Conservation (phyloP, 2,113 vertebrate species). For the Syngnathoides biaculeatus region DNA sequence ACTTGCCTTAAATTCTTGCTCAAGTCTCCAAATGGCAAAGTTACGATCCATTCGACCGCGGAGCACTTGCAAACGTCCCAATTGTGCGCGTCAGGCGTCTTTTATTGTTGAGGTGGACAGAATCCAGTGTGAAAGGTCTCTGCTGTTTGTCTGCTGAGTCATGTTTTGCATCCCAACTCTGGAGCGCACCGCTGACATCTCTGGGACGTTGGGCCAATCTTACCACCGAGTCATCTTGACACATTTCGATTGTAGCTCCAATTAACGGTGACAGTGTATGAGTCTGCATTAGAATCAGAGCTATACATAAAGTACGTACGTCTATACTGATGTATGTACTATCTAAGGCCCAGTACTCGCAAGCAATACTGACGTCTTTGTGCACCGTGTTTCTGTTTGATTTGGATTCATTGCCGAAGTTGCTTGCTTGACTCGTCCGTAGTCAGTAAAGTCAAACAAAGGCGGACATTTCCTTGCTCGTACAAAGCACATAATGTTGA, state of each 20-base stretch:
- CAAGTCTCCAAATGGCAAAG: not conserved
- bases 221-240: not conserved
- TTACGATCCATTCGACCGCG: not conserved
- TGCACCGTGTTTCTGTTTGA: not conserved
- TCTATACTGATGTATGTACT: not conserved
- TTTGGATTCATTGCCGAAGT: no score
- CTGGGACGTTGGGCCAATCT: not conserved
- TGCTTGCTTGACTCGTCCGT: no score
- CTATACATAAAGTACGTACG: not conserved
- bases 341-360: not conserved
- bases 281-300: not conserved
- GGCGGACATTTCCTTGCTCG: no score
- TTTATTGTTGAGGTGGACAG: constrained; percentile 7
- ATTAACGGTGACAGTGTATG: not conserved
- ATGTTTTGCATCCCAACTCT: not conserved
- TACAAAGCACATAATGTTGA: no score
- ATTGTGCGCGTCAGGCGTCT: not conserved
- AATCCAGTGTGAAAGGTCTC: constrained; percentile 4
- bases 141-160: constrained; percentile 3
- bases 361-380: not conserved
- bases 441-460: no score
- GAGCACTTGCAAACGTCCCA: not conserved
- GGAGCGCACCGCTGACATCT: not conserved
- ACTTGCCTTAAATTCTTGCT: not conserved
- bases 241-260: not conserved